phyloP scores from a whole-genome alignment of 2,113 vertebrate genomes.

The Ceyx melanurus region DNA sequence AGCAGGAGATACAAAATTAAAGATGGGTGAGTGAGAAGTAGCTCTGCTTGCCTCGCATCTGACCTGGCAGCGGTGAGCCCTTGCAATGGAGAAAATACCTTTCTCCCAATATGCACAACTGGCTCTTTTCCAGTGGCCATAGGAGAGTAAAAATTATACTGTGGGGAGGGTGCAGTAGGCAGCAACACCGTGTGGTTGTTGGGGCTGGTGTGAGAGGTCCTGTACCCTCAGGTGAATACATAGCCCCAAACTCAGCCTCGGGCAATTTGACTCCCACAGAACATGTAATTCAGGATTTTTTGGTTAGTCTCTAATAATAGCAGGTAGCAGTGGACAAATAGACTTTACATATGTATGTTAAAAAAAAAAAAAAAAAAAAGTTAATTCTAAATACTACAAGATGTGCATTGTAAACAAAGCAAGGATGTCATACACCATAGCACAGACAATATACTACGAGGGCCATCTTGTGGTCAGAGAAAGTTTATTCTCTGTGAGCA shows the following conservation, averaged over 20 bases:
- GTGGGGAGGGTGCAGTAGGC: neutral
- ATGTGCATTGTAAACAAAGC: neutral
- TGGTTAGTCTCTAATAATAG: neutral
- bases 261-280: neutral
- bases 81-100: neutral
- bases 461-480: conserved; percentile 66
- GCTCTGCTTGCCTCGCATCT: rapidly evolving
- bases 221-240: neutral
- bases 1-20: neutral
- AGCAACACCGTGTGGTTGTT: rapidly evolving
- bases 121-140: neutral
- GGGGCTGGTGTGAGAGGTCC: rapidly evolving
- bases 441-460: conserved; percentile 29
- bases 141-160: rapidly evolving
- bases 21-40: neutral
- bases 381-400: neutral
- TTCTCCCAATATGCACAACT: neutral
- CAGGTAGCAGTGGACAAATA: neutral
- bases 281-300: neutral
- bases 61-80: neutral
- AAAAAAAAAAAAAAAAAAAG: too few relatives aligned
- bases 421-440: too few relatives aligned
- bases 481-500: neutral
- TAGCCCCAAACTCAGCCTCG: neutral
- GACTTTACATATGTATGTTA: neutral